These are phyloP conservation scores for Monarcha castaneiventris DNA, from an alignment of 2,113 vertebrate species.

Conservation along the genomic window DNA sequence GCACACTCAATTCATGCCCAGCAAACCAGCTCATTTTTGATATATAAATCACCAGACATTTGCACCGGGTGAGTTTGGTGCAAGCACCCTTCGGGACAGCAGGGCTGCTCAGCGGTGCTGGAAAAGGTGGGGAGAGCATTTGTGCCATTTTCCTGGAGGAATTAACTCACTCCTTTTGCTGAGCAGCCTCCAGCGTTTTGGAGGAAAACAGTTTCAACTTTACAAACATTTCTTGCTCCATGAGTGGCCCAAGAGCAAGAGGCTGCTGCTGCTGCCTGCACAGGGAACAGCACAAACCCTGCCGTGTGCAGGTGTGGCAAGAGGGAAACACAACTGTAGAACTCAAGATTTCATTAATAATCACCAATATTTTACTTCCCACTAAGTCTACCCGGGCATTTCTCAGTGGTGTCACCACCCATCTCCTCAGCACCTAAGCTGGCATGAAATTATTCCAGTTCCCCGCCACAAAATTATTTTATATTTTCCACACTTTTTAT, in stretches of 20 bases:
- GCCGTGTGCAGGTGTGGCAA: fast-evolving
- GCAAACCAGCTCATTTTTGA: background rate
- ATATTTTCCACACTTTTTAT: background rate
- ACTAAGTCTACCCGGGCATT: background rate
- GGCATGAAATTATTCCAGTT: background rate
- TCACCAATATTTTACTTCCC: background rate
- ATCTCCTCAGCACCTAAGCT: background rate
- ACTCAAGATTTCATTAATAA: background rate
- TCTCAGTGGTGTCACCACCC: background rate
- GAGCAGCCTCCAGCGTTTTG: background rate
- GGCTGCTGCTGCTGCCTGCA: background rate
- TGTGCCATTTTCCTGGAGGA: background rate
- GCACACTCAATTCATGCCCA: background rate
- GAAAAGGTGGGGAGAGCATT: background rate
- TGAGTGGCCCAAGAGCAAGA: background rate
- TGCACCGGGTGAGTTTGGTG: background rate
- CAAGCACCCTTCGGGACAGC: background rate
- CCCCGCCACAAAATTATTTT: background rate
- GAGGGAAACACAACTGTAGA: fast-evolving
- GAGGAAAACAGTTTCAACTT: background rate
- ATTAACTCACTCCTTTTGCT: background rate
- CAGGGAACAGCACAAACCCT: background rate
- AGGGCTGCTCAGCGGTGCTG: fast-evolving
- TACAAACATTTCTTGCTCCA: fast-evolving
- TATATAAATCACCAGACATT: background rate